These are phyloP conservation scores for Notamacropus eugenii DNA, from an alignment of 2,797 vertebrate species.

Conservation along the genomic window DNA sequence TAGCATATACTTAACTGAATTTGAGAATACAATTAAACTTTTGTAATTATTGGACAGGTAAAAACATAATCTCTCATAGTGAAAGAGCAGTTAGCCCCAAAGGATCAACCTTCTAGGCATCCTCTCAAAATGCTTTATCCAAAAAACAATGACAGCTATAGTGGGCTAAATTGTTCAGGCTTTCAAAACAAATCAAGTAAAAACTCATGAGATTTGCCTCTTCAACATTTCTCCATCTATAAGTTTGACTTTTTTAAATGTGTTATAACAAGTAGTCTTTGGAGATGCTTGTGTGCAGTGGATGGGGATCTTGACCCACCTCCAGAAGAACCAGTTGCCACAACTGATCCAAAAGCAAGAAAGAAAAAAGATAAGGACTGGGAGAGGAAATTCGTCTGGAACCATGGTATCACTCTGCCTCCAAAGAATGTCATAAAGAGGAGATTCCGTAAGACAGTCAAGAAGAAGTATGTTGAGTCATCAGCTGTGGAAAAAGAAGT, in stretches of 20 bases:
- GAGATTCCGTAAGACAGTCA: too few species aligned
- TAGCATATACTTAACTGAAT: not conserved
- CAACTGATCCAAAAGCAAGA: too few species aligned
- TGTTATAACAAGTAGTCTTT: not conserved
- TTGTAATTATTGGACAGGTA: not conserved
- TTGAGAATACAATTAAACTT: not conserved
- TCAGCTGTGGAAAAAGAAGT: too few species aligned
- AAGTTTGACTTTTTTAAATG: not conserved
- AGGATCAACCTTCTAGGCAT: not conserved
- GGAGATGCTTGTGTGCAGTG: not conserved
- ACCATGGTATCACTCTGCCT: too few species aligned
- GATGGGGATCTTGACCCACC: too few species aligned
- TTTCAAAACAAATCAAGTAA: not conserved
- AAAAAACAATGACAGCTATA: not conserved
- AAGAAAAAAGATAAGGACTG: too few species aligned
- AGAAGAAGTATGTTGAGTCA: too few species aligned
- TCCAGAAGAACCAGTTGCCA: too few species aligned
- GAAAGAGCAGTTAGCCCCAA: conserved; percentile 2
- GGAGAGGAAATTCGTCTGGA: too few species aligned
- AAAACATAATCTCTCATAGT: not conserved
- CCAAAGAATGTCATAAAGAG: too few species aligned
- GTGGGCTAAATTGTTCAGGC: not conserved
- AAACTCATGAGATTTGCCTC: not conserved
- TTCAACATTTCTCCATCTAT: not conserved
- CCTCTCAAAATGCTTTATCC: not conserved